These are phyloP conservation scores for Plectropomus leopardus DNA, from an alignment of 2,113 vertebrate genomes.

Conservation along the genomic window DNA sequence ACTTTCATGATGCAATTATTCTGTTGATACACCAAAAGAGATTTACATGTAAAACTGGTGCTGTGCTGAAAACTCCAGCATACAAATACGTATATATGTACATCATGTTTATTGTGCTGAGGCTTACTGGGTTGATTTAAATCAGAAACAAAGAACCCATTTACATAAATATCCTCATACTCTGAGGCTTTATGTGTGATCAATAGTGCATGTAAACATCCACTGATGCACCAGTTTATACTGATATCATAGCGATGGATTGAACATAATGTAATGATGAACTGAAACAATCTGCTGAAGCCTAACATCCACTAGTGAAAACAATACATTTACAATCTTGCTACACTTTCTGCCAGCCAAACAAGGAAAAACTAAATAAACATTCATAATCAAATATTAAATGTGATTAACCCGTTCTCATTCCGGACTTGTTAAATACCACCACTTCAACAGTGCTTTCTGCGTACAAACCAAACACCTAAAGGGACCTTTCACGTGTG, in stretches of 20 bases:
- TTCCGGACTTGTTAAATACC: too few species aligned
- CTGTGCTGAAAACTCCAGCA: neutral
- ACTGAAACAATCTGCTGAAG: neutral
- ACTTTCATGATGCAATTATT: conserved; percentile 1
- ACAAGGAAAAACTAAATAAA: neutral
- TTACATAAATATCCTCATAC: neutral
- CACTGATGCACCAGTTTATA: conserved; percentile 17
- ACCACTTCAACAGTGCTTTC: too few species aligned
- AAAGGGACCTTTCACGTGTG: too few species aligned
- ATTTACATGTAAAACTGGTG: neutral
- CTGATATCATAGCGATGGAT: conserved; percentile 12
- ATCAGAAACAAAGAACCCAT: neutral
- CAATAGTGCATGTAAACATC: conserved; percentile 11
- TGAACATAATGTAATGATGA: neutral
- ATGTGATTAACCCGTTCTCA: too few species aligned
- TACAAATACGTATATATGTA: conserved; percentile 18
- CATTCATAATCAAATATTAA: conserved; percentile 16
- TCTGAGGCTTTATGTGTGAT: neutral
- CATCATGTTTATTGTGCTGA: conserved; percentile 8
- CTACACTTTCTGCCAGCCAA: neutral
- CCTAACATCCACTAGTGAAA: neutral
- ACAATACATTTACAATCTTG: conserved; percentile 1
- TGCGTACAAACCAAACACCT: too few species aligned
- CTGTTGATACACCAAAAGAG: conserved; percentile 6
- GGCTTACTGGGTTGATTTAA: neutral